These are phyloP conservation scores for Onychomys torridus DNA, from an alignment of 2,797 vertebrate genomes.

Conservation along the genomic window DNA sequence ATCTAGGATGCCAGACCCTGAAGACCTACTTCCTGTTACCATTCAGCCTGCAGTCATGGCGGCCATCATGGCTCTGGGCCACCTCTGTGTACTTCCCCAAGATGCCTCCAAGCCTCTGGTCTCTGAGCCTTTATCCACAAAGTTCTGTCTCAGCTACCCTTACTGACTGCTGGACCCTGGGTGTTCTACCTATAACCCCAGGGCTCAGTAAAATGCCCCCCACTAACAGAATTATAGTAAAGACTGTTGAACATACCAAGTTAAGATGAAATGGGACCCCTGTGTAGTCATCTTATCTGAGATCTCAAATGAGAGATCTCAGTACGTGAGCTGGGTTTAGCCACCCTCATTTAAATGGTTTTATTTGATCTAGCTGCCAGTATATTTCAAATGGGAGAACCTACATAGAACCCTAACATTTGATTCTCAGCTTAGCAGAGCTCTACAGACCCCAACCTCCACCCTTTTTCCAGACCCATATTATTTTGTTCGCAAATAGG, in stretches of 20 bases:
- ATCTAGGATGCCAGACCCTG: background rate
- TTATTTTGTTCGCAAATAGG: background rate
- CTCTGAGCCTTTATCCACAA: background rate
- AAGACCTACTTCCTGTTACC: rapidly evolving
- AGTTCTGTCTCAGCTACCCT: background rate
- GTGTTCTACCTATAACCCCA: rapidly evolving
- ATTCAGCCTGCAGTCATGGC: background rate
- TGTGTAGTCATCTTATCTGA: background rate
- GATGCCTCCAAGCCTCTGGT: too few relatives aligned
- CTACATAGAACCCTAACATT: background rate
- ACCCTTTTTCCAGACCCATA: background rate
- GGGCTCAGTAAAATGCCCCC: background rate
- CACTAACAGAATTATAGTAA: rapidly evolving
- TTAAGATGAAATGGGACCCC: background rate
- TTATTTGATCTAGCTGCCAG: background rate
- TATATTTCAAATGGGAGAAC: background rate
- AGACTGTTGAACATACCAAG: background rate
- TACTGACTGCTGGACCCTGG: background rate
- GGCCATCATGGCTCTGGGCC: background rate
- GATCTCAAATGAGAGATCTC: background rate
- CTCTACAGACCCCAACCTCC: background rate
- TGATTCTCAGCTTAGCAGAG: background rate
- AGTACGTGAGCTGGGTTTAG: background rate
- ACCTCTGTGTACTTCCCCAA: background rate
- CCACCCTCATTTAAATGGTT: background rate